phyloP scores from a whole-genome alignment of 2,888 invertebrate species.

The Cephus rjabovi region DNA sequence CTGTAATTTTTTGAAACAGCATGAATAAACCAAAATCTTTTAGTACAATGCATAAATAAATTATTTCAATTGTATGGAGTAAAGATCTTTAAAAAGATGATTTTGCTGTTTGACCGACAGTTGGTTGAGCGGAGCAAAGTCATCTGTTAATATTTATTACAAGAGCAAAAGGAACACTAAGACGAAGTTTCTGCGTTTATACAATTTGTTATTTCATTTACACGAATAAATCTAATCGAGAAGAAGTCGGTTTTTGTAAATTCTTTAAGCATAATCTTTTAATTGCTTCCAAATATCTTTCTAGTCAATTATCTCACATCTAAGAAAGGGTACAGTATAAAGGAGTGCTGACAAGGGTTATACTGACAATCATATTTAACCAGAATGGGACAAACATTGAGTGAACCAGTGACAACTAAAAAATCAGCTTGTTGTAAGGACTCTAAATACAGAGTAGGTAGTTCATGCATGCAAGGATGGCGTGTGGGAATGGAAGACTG shows the following conservation, averaged over 20 bases:
- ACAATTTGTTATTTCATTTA: background rate
- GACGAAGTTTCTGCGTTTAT: background rate
- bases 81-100: background rate
- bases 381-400: slow-evolving; percentile 95
- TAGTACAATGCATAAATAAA: background rate
- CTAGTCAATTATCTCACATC: background rate
- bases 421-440: slow-evolving; percentile 86
- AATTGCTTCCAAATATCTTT: background rate
- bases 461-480: slow-evolving; percentile 99
- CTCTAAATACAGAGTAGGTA: slow-evolving; percentile 82
- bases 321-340: background rate
- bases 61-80: background rate
- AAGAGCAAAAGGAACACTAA: background rate
- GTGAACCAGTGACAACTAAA: slow-evolving; percentile 94
- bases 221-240: background rate
- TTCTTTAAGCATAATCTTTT: background rate
- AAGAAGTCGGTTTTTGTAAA: background rate
- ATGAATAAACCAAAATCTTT: background rate
- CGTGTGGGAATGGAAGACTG: slow-evolving; percentile 99
- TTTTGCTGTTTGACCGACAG: background rate
- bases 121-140: background rate
- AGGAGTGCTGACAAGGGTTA: background rate
- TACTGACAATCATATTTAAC: background rate
- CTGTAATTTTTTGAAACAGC: background rate
- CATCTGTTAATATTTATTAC: background rate